phyloP scores from a whole-genome alignment of 2,888 invertebrate species.

The Euplagia quadripunctaria region DNA sequence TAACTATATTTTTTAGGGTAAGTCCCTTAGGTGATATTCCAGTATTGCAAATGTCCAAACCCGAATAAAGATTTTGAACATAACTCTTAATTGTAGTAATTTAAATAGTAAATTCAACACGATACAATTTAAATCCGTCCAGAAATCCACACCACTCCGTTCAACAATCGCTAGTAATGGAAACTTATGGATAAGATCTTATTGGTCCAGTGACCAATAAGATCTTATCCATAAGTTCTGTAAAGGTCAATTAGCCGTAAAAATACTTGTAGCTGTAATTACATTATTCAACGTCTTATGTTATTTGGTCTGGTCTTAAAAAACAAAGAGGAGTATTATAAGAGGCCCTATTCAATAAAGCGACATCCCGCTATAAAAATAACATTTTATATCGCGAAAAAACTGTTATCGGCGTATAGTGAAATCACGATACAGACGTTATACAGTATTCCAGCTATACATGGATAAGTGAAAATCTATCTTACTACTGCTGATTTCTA shows the following conservation, averaged over 20 bases:
- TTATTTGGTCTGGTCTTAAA: constrained; percentile 21
- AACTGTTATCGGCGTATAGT: constrained; percentile 37
- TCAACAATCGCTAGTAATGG: too few relatives aligned
- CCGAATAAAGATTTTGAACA: too few relatives aligned
- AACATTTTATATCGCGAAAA: constrained; percentile 47
- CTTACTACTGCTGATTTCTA: neutral
- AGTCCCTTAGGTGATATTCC: neutral
- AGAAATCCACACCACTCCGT: neutral
- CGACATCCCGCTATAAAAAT: constrained; percentile 51
- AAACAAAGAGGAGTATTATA: constrained; percentile 39
- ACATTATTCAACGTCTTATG: constrained; percentile 15
- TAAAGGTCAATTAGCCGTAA: constrained; percentile 19
- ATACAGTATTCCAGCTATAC: constrained; percentile 28
- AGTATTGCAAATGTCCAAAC: neutral
- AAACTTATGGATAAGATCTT: constrained; percentile 4
- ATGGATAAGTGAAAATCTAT: neutral
- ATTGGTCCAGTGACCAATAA: neutral
- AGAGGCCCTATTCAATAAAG: constrained; percentile 43
- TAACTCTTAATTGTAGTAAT: too few relatives aligned
- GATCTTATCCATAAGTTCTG: too few relatives aligned
- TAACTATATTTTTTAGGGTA: neutral
- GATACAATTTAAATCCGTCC: neutral
- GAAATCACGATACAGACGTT: constrained; percentile 18
- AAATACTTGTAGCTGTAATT: constrained; percentile 5
- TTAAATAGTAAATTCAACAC: too few relatives aligned